phyloP scores from a whole-genome alignment of 2,797 vertebrate genomes.

The Lacerta bilineata region DNA sequence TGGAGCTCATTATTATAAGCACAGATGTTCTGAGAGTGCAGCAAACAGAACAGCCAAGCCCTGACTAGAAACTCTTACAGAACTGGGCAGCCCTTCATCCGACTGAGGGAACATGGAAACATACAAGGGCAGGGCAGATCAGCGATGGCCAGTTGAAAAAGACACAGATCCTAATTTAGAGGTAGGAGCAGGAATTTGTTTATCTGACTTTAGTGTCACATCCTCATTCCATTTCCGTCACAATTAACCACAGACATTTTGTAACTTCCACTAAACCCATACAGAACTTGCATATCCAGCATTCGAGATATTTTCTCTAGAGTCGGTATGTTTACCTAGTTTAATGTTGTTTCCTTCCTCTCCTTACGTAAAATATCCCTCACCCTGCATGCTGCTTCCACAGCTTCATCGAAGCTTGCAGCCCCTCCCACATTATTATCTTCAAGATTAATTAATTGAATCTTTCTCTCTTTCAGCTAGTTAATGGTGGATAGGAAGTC shows the following conservation, averaged over 20 bases:
- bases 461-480: background rate
- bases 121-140: background rate
- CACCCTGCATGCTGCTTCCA: rapidly evolving
- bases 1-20: background rate
- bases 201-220: background rate
- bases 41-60: background rate
- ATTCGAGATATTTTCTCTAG: background rate
- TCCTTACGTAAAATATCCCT: background rate
- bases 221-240: background rate
- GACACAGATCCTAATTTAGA: background rate
- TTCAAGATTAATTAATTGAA: slow-evolving; percentile 9
- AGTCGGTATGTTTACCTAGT: background rate
- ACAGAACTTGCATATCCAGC: background rate
- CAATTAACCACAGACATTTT: background rate
- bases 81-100: background rate
- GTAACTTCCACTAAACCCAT: background rate
- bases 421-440: slow-evolving; percentile 13
- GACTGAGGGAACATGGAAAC: background rate
- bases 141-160: background rate
- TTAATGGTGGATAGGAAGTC: background rate
- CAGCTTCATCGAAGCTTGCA: background rate
- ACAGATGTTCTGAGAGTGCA: background rate
- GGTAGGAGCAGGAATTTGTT: no score
- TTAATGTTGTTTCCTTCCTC: background rate
- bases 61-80: background rate